A percentile compares a stretch with the other conserved stretches of the same genome.
phyloP scores from a whole-genome alignment of 2,797 vertebrate species.

The Acanthis flammea region DNA sequence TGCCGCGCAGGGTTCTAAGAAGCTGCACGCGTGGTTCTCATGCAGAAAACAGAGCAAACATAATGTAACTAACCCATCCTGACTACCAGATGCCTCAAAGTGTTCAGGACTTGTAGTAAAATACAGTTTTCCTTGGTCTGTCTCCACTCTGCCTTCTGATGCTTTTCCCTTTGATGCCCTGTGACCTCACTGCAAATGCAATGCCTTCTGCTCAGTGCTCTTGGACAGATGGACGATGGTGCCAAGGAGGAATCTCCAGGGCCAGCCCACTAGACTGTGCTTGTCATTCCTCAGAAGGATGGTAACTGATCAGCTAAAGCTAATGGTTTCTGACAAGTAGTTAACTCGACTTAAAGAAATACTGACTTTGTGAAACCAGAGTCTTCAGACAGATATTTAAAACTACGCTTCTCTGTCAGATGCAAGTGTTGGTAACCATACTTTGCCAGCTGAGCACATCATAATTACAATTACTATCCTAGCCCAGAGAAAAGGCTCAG shows the following conservation, averaged over 20 bases:
- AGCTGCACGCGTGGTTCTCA: not conserved
- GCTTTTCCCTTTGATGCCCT: not conserved
- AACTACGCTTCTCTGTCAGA: not conserved
- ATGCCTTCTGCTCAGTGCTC: not conserved
- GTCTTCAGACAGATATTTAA: not conserved
- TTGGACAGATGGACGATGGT: constrained; percentile 24
- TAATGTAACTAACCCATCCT: constrained; percentile 7
- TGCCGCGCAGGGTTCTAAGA: not conserved
- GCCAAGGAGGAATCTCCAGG: not conserved
- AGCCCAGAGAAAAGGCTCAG: constrained; percentile 24
- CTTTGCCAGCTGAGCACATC: constrained; percentile 41
- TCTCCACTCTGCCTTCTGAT: constrained; percentile 22
- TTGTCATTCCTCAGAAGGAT: constrained; percentile 11
- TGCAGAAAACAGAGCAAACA: constrained; percentile 30
- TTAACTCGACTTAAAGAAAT: constrained; percentile 19
- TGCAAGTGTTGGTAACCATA: not conserved
- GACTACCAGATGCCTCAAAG: constrained; percentile 28
- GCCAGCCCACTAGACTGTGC: not conserved
- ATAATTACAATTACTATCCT: constrained; percentile 45
- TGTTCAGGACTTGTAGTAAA: not conserved
- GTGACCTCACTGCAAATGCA: not conserved
- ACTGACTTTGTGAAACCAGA: not conserved
- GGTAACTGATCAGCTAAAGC: constrained; percentile 9
- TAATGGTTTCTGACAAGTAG: constrained; percentile 33
- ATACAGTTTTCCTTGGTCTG: not conserved